These are phyloP conservation scores for Diadophis punctatus DNA, from an alignment of 2,113 vertebrate genomes.

Conservation along the genomic window DNA sequence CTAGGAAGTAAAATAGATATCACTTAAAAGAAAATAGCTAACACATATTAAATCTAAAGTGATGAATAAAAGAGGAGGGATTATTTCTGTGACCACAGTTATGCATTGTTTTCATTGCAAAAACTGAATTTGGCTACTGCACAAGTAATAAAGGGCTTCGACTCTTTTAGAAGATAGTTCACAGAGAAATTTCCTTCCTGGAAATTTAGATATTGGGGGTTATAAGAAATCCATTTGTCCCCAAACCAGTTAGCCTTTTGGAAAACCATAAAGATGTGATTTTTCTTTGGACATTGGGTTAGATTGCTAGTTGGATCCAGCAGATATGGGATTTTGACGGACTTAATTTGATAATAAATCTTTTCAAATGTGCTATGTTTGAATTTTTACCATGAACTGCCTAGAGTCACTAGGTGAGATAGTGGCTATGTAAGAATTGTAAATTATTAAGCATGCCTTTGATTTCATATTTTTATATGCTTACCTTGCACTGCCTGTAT, in stretches of 20 bases:
- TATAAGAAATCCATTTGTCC: not conserved
- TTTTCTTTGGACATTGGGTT: not conserved
- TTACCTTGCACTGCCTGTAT: not conserved
- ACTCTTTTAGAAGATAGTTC: not conserved
- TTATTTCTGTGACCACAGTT: not conserved
- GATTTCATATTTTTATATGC: not conserved
- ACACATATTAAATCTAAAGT: not conserved
- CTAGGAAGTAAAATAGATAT: not conserved
- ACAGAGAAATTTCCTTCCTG: not conserved
- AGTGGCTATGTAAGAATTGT: not conserved
- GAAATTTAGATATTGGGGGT: not conserved
- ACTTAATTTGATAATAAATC: not conserved
- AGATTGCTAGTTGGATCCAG: not conserved
- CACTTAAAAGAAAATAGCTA: not conserved
- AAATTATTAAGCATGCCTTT: not conserved
- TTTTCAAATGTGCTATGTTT: not conserved
- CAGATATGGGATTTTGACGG: not conserved
- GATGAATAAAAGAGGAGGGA: not conserved
- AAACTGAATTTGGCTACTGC: not conserved
- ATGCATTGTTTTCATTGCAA: not conserved
- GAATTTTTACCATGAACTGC: not conserved
- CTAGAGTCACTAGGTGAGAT: not conserved
- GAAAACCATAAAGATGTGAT: not conserved
- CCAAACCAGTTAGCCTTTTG: not conserved
- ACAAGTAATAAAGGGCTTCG: not conserved